Percentiles rank a stretch among this genome's conserved stretches.
Conservation (phyloP, 2,888 invertebrate genomes). For the Alentia gelatinosa region DNA sequence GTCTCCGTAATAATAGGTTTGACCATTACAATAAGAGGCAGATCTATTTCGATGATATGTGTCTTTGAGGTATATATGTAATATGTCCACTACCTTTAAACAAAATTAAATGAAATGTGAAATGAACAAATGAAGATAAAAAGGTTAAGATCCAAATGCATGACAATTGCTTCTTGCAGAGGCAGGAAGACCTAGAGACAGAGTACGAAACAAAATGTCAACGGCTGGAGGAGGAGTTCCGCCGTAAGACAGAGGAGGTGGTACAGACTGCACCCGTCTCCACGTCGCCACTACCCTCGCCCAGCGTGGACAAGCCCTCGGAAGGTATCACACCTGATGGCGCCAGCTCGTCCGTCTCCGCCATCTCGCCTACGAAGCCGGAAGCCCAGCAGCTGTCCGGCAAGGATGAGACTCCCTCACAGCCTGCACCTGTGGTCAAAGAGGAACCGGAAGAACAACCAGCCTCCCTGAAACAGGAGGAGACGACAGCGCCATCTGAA, state of each 20-base stretch:
- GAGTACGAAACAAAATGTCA: background rate
- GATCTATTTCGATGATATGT: too few species aligned
- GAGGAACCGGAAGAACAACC: conserved; percentile 40
- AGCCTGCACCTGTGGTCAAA: conserved; percentile 13
- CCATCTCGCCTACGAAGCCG: background rate
- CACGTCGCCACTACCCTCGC: background rate
- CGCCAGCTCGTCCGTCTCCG: conserved; percentile 22
- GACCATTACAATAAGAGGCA: too few species aligned
- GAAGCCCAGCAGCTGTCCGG: background rate
- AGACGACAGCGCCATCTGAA: background rate
- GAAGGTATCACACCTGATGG: background rate
- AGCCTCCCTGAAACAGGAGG: background rate
- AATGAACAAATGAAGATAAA: too few species aligned
- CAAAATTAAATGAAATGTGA: too few species aligned
- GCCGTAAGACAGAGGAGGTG: conserved; percentile 2
- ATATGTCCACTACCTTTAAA: too few species aligned
- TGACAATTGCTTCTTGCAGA: conserved; percentile 3
- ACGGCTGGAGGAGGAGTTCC: conserved; percentile 19
- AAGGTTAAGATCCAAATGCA: background rate
- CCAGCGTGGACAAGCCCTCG: background rate
- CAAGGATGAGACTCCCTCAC: background rate
- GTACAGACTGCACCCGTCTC: background rate
- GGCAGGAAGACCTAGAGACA: background rate
- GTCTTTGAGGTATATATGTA: background rate
- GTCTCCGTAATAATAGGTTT: too few species aligned